These are phyloP conservation scores for Gastrophysa polygoni DNA, from an alignment of 2,888 invertebrate genomes.

Conservation along the genomic window DNA sequence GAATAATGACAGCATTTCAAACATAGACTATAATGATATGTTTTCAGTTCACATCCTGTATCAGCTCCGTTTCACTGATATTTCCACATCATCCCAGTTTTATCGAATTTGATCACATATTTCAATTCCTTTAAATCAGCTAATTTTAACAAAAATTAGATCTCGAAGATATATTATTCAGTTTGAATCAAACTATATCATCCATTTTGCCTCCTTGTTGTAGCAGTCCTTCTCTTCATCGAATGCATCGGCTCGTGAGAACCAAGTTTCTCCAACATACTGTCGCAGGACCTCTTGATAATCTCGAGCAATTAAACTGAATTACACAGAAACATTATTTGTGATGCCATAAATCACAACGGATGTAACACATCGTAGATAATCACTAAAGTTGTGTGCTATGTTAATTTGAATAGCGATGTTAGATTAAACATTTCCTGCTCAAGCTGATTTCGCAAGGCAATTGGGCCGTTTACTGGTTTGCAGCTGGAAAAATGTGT, in stretches of 20 bases:
- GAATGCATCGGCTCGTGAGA: background rate
- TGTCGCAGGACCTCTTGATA: slow-evolving; percentile 40
- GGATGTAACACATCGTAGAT: slow-evolving; percentile 41
- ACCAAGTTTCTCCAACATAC: slow-evolving; percentile 29
- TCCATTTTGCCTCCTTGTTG: background rate
- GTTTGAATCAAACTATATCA: too few species aligned
- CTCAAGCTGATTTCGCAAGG: background rate
- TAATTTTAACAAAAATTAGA: too few species aligned
- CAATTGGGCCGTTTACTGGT: too few species aligned
- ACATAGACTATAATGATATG: too few species aligned
- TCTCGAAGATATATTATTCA: too few species aligned
- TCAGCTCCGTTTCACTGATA: too few species aligned
- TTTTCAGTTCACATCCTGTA: too few species aligned
- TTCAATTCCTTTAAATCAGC: too few species aligned
- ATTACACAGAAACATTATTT: slow-evolving; percentile 48
- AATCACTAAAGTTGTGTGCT: slow-evolving; percentile 44
- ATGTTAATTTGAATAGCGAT: slow-evolving; percentile 38
- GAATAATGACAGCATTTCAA: too few species aligned
- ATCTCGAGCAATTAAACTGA: slow-evolving; percentile 48
- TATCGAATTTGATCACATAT: too few species aligned
- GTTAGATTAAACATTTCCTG: slow-evolving; percentile 20
- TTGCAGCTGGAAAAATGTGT: too few species aligned
- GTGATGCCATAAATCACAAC: slow-evolving; percentile 43
- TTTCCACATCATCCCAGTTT: too few species aligned
- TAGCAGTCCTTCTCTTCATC: background rate